These are phyloP conservation scores for Tetheella fluctuosa DNA, from an alignment of 2,888 invertebrate species.

Conservation along the genomic window DNA sequence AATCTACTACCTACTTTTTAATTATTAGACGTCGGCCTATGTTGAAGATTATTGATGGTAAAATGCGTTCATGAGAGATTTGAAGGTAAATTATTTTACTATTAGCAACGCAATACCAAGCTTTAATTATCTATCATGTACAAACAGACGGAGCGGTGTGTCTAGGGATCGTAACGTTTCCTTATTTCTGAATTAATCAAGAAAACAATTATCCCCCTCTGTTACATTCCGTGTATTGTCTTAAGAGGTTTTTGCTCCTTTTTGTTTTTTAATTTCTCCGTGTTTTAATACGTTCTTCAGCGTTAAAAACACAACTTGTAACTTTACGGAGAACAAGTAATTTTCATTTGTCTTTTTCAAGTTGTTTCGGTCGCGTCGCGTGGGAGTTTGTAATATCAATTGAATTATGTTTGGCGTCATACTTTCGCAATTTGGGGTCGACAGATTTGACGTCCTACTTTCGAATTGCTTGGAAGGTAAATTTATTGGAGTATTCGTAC, in stretches of 20 bases:
- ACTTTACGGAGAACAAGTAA: conserved; percentile 18
- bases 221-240: conserved; percentile 45
- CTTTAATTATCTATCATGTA: neutral
- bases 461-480: neutral
- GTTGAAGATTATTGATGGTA: too few species aligned
- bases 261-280: conserved; percentile 13
- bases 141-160: conserved; percentile 7
- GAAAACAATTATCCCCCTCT: conserved; percentile 71
- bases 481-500: neutral
- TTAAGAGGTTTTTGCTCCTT: conserved; percentile 14
- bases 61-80: too few species aligned
- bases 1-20: neutral
- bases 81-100: too few species aligned
- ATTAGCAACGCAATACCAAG: too few species aligned
- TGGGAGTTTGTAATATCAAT: conserved; percentile 10
- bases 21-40: neutral
- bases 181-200: conserved; percentile 69
- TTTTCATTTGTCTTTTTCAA: conserved; percentile 14
- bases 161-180: conserved; percentile 31
- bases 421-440: conserved; percentile 9
- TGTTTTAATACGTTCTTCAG: conserved; percentile 11
- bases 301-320: conserved; percentile 30
- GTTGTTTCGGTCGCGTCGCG: conserved; percentile 7
- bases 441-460: conserved; percentile 4
- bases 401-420: conserved; percentile 9